phyloP scores from a whole-genome alignment of 2,888 invertebrate genomes.

The Candidula unifasciata region DNA sequence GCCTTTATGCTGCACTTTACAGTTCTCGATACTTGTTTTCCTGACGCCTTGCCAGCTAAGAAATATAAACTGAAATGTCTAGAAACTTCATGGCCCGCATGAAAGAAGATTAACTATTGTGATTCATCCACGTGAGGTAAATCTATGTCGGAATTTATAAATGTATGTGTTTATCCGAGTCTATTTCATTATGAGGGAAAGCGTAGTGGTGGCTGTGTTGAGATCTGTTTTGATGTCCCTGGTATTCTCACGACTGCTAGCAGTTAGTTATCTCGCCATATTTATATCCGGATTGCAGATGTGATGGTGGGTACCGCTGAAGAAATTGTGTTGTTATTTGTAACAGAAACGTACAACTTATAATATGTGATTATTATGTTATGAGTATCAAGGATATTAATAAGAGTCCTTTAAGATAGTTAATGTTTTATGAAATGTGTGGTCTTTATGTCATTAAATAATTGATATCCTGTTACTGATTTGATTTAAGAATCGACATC shows the following conservation, averaged over 20 bases:
- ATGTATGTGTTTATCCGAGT: too few species aligned
- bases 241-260: not conserved
- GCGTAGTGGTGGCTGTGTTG: not conserved
- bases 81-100: too few species aligned
- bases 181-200: not conserved
- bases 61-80: not conserved
- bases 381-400: not conserved
- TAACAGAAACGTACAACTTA: not conserved
- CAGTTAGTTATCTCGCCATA: conserved; percentile 7
- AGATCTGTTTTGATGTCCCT: conserved; percentile 3
- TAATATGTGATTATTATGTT: not conserved
- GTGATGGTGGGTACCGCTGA: not conserved
- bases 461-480: too few species aligned
- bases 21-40: conserved; percentile 3
- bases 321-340: not conserved
- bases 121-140: too few species aligned
- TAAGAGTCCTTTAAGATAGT: too few species aligned
- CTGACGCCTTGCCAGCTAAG: not conserved
- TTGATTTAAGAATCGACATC: too few species aligned
- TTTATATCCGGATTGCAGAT: conserved; percentile 18
- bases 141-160: too few species aligned
- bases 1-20: not conserved
- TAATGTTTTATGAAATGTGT: too few species aligned
- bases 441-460: too few species aligned
- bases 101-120: too few species aligned